These are phyloP conservation scores for Ophioderma brevispina DNA, from an alignment of 35 echinoderm and acorn worm genomes.

Conservation along the genomic window DNA sequence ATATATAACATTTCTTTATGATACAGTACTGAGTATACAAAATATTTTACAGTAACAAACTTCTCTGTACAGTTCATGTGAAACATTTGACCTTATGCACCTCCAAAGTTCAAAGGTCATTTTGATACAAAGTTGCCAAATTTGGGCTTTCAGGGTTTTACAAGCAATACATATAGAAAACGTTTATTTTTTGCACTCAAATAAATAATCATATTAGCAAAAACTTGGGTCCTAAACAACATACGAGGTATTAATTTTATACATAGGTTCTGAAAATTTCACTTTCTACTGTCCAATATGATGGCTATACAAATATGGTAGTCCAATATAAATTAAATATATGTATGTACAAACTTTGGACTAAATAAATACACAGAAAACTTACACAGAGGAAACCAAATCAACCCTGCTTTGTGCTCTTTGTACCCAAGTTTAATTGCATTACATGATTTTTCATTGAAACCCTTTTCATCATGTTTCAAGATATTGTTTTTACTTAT, in stretches of 20 bases:
- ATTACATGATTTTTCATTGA: too few relatives aligned
- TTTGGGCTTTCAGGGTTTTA: too few relatives aligned
- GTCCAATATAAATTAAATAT: neutral
- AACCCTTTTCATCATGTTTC: too few relatives aligned
- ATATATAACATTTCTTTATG: neutral
- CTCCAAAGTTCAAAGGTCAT: neutral
- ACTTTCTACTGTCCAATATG: neutral
- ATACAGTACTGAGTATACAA: constrained; percentile 6
- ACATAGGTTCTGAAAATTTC: neutral
- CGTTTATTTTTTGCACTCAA: neutral
- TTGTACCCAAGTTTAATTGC: too few relatives aligned
- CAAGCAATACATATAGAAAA: neutral
- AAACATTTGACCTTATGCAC: neutral
- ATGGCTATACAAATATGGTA: neutral
- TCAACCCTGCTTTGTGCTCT: too few relatives aligned
- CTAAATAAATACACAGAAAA: too few relatives aligned
- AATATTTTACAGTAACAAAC: neutral
- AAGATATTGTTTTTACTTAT: too few relatives aligned
- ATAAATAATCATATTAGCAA: neutral
- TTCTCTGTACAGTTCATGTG: neutral
- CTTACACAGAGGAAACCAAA: too few relatives aligned
- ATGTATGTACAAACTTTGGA: too few relatives aligned
- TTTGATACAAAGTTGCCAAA: neutral
- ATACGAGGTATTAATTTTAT: neutral
- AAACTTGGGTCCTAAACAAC: neutral